Percentiles rank a stretch among this genome's conserved stretches.
phyloP scores from a whole-genome alignment of 2,113 vertebrate species.

The Charadrius vociferus region DNA sequence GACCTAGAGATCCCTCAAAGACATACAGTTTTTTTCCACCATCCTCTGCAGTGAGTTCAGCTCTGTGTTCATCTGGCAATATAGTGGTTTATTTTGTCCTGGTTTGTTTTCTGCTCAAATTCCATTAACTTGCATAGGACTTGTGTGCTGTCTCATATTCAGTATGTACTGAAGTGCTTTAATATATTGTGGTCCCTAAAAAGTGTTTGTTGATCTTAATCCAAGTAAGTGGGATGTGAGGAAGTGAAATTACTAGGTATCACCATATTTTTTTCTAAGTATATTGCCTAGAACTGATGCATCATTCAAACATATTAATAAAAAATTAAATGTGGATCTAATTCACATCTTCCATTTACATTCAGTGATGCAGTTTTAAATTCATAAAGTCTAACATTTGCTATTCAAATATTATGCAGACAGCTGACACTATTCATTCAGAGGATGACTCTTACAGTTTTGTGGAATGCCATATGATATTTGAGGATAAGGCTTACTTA shows the following conservation, averaged over 20 bases:
- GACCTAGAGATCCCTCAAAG: background rate
- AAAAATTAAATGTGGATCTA: background rate
- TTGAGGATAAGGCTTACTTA: background rate
- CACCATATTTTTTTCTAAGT: background rate
- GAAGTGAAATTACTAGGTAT: background rate
- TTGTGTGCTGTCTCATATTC: background rate
- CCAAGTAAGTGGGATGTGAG: background rate
- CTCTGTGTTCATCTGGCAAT: background rate
- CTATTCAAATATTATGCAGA: background rate
- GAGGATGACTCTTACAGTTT: background rate
- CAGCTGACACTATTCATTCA: background rate
- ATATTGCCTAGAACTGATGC: background rate
- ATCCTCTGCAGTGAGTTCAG: background rate
- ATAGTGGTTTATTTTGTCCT: background rate
- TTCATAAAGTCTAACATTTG: background rate
- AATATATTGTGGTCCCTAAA: background rate
- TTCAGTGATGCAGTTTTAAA: background rate
- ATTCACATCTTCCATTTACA: background rate
- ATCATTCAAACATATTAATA: background rate
- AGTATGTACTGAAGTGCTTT: background rate
- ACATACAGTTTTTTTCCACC: background rate
- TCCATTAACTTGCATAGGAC: background rate
- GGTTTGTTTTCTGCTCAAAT: background rate
- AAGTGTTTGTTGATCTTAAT: background rate
- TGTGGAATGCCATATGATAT: background rate